Conservation (phyloP, 1,140 invertebrate species). For the Limonius californicus region DNA sequence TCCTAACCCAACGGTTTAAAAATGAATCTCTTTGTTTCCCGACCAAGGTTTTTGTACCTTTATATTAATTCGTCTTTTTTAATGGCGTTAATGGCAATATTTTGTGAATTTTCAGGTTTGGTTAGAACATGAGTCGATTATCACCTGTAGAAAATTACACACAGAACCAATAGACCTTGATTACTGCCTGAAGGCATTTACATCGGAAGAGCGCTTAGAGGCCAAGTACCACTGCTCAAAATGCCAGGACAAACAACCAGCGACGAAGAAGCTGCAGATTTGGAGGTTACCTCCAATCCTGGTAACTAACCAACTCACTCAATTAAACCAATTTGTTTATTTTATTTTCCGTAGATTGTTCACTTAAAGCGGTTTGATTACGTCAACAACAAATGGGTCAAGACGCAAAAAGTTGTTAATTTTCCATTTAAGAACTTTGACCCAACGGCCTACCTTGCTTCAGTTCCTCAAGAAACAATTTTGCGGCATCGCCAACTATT, state of each 20-base stretch:
- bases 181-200: slow-evolving; percentile 80
- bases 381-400: slow-evolving; percentile 86
- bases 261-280: slow-evolving; percentile 84
- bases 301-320: slow-evolving; percentile 50
- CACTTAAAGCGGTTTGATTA: slow-evolving; percentile 88
- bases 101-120: slow-evolving; percentile 52
- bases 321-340: too few relatives aligned
- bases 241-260: slow-evolving; percentile 76
- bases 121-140: slow-evolving; percentile 69
- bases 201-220: slow-evolving; percentile 78
- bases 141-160: slow-evolving; percentile 61
- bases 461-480: slow-evolving; percentile 71
- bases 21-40: too few relatives aligned
- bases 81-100: slow-evolving; percentile 1
- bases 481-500: slow-evolving; percentile 56
- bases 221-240: slow-evolving; percentile 80
- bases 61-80: neutral
- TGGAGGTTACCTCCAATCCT: slow-evolving; percentile 84
- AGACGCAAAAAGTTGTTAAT: slow-evolving; percentile 87
- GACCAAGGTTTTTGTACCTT: too few relatives aligned
- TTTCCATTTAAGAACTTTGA: slow-evolving; percentile 83
- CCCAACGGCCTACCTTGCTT: slow-evolving; percentile 72
- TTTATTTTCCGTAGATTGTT: slow-evolving; percentile 63
- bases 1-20: too few relatives aligned
- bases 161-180: slow-evolving; percentile 76